Percentiles rank a stretch among this genome's conserved stretches.
Conservation (phyloP, 2,797 vertebrate genomes). For the Cynodonichthys magdalenae region DNA sequence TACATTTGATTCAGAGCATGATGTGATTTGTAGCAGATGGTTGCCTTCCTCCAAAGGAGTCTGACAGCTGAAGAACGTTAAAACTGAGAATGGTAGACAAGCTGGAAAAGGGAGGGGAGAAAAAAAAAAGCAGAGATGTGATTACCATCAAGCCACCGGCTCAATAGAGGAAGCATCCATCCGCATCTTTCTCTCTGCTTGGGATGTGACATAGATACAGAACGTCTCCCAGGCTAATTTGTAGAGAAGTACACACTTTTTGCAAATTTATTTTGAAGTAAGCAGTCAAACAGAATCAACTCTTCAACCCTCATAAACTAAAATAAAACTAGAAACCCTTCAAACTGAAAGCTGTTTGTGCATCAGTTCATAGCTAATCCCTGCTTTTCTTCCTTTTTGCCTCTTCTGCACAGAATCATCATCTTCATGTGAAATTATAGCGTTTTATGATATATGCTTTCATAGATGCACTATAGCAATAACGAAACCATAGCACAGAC, state of each 20-base stretch:
- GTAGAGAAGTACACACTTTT: slow-evolving; percentile 41
- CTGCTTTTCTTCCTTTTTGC: slow-evolving; percentile 33
- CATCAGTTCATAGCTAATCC: slow-evolving; percentile 52
- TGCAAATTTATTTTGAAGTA: slow-evolving; percentile 68
- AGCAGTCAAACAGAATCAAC: slow-evolving; percentile 70
- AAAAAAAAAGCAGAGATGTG: slow-evolving; percentile 43
- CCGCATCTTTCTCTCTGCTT: slow-evolving; percentile 48
- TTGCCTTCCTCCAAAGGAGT: slow-evolving; percentile 51
- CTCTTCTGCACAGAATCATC: slow-evolving; percentile 16
- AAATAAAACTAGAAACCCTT: slow-evolving; percentile 50
- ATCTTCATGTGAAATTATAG: slow-evolving; percentile 29
- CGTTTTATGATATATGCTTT: slow-evolving; percentile 41
- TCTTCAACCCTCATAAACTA: slow-evolving; percentile 36
- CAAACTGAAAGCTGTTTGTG: slow-evolving; percentile 57
- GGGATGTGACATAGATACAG: slow-evolving; percentile 68
- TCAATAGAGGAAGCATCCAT: slow-evolving; percentile 62
- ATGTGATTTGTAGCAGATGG: slow-evolving; percentile 72
- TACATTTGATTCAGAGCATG: slow-evolving; percentile 57
- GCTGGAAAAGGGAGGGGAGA: slow-evolving; percentile 37
- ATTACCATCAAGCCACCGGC: slow-evolving; percentile 64
- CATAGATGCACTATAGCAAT: slow-evolving; percentile 23
- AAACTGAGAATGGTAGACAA: slow-evolving; percentile 58
- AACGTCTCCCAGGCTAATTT: slow-evolving; percentile 69
- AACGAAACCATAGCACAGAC: slow-evolving; percentile 17
- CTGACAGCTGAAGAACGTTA: slow-evolving; percentile 64